Evolutionary conservation across 1,140 invertebrate genomes (phyloP).

Genomic region (Sinella curviseta): DNA sequence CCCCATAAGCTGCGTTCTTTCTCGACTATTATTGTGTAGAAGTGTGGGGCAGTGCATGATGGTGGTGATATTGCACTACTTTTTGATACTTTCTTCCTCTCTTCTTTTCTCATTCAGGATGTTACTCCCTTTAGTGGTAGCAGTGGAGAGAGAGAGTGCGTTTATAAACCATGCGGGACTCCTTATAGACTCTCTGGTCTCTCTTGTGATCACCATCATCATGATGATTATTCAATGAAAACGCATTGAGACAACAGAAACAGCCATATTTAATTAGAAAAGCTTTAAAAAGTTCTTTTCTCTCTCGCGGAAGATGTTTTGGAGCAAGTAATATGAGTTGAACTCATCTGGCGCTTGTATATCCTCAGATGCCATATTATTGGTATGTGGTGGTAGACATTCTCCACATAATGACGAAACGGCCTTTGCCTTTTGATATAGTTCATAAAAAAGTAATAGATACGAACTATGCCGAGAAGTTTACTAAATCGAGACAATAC

Average conservation of each 20-base stretch:
- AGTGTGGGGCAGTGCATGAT: no score
- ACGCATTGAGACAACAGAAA: slow-evolving; percentile 38
- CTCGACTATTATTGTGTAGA: no score
- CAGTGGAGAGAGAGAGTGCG: no score
- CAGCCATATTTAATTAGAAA: slow-evolving; percentile 49
- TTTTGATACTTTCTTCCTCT: not conserved
- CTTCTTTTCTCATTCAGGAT: not conserved
- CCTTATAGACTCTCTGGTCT: no score
- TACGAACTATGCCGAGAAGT: no score
- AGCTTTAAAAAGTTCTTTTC: slow-evolving; percentile 40
- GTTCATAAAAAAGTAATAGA: not conserved
- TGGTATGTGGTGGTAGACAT: not conserved
- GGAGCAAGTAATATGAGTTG: no score
- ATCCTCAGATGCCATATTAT: not conserved
- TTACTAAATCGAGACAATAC: no score
- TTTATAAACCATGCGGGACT: slow-evolving; percentile 30
- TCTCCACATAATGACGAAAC: not conserved
- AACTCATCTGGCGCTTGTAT: not conserved
- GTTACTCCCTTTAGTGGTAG: not conserved
- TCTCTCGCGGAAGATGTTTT: no score
- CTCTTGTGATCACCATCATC: no score
- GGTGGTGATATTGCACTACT: not conserved
- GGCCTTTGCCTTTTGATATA: not conserved
- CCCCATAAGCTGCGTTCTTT: no score
- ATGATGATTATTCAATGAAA: slow-evolving; percentile 49